Evolutionary conservation across 1,140 invertebrate species (phyloP).

Genomic region (Diabrotica virgifera): DNA sequence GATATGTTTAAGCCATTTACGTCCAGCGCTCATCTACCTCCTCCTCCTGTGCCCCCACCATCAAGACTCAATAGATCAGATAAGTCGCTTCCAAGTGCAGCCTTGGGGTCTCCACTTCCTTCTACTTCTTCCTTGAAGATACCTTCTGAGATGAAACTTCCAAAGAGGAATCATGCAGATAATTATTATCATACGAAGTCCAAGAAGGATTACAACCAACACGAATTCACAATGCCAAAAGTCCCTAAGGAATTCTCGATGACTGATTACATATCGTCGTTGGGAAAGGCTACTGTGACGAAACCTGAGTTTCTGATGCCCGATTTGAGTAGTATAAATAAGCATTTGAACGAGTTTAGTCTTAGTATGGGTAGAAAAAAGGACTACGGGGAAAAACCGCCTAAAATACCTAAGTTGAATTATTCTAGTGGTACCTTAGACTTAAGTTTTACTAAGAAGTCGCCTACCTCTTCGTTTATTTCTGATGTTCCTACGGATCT

Average conservation of each 20-base stretch:
- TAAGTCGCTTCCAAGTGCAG: neutral
- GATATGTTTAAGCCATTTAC: conserved; percentile 53
- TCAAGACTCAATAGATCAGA: conserved; percentile 31
- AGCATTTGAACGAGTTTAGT: conserved; percentile 28
- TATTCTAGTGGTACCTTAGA: conserved; percentile 31
- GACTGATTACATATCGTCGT: conserved; percentile 46
- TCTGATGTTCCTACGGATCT: conserved; percentile 30
- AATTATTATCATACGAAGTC: conserved; percentile 42
- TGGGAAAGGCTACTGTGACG: conserved; percentile 44
- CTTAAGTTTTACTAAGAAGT: conserved; percentile 33
- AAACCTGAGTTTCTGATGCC: conserved; percentile 42
- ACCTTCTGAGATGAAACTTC: conserved; percentile 36
- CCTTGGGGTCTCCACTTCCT: neutral
- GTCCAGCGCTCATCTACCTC: conserved; percentile 43
- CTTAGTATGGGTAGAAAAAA: conserved; percentile 37
- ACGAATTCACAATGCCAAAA: conserved; percentile 50
- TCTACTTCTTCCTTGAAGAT: conserved; percentile 46
- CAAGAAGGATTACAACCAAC: conserved; percentile 47
- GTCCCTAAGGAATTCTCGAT: conserved; percentile 42
- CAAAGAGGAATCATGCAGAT: conserved; percentile 42
- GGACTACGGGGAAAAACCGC: conserved; percentile 23
- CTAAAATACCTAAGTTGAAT: conserved; percentile 35
- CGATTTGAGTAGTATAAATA: conserved; percentile 30
- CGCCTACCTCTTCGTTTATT: conserved; percentile 17
- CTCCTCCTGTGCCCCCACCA: conserved; percentile 42